phyloP scores from a whole-genome alignment of 2,113 vertebrate genomes.

The Progne subis region DNA sequence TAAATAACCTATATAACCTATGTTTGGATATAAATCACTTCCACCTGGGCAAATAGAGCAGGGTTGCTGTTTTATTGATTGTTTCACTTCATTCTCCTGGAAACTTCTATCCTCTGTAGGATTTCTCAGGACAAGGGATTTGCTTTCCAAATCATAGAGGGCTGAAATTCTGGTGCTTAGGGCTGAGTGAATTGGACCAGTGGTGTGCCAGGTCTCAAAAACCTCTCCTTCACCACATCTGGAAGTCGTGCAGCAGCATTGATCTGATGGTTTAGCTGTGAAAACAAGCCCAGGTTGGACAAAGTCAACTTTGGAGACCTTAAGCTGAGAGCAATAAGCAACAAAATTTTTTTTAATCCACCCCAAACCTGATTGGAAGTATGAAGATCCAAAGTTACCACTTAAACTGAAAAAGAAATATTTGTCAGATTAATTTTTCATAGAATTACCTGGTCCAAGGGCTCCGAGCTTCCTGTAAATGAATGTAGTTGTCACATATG shows the following conservation, averaged over 20 bases:
- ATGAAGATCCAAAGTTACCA: not conserved
- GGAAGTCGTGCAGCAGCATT: fast-evolving
- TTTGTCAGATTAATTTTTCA: not conserved
- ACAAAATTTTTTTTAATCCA: not conserved
- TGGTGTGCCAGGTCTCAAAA: not conserved
- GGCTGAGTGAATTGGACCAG: not conserved
- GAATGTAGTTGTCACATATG: not conserved
- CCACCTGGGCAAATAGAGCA: not conserved
- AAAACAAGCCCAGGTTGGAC: not conserved
- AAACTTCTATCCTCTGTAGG: not conserved
- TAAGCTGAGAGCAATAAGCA: not conserved
- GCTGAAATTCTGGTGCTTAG: not conserved
- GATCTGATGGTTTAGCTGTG: not conserved
- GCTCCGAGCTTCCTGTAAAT: not conserved
- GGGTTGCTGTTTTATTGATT: not conserved
- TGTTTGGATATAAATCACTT: not conserved
- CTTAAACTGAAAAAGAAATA: not conserved
- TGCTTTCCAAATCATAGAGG: not conserved
- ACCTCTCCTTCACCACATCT: not conserved
- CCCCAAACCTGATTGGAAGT: fast-evolving
- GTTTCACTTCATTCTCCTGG: not conserved
- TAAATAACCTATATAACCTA: not conserved
- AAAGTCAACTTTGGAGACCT: not conserved
- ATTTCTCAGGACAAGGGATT: not conserved
- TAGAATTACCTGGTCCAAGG: not conserved